Base-by-base conservation (phyloP, 2,797 vertebrate species). In the Eupleurogrammus muticus region DNA sequence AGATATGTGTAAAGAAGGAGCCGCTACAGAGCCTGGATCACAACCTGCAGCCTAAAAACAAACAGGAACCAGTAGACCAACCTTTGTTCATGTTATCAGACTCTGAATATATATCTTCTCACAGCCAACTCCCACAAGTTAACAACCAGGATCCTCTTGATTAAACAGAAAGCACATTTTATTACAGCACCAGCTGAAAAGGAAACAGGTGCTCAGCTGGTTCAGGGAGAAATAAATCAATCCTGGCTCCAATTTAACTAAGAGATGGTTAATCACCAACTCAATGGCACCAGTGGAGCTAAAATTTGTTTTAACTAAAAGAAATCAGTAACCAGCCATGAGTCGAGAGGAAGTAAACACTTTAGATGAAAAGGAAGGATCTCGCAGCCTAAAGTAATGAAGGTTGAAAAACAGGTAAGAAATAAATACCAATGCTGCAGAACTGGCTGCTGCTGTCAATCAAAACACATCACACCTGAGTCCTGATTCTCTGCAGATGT, bases 121-220 rank as follows among this genome's bases (percentile, higher is more conserved):
- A 38, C 38, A 80, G 62, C 36, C 68, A 66, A 53, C 84, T 81
- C 79, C 82, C 80, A 70, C 60, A 66, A 35, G 40, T 53, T 66
- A 75, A 75, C 60, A 76, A 75, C 67, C 79, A 73, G 49, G 51
- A 75, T 50, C 35, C 78, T 64, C 68, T 65, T 89, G 62, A 81
- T 83, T 80, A 89, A 90, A 90, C 79, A 92, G 58, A 64, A 65
- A 52, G 38, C 19, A 10, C 34, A 14, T 65, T 81, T 77, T 81
- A 82, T 77, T 24, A 51, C 66, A 35, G 38, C 9, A 56, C 44
- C 6, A n/a, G 63, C 38, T 53, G 60, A 52, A 68, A 17, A 73
- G 74, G 70, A 86, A 80, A 60, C 32, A 6, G 3, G 34, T 47
- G 40, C 36, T 61, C 17, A 11, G 28, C 0, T 40, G 34, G 68